phyloP scores from a whole-genome alignment of 2,113 vertebrate species.

The Ophthalmolycus amberensis region DNA sequence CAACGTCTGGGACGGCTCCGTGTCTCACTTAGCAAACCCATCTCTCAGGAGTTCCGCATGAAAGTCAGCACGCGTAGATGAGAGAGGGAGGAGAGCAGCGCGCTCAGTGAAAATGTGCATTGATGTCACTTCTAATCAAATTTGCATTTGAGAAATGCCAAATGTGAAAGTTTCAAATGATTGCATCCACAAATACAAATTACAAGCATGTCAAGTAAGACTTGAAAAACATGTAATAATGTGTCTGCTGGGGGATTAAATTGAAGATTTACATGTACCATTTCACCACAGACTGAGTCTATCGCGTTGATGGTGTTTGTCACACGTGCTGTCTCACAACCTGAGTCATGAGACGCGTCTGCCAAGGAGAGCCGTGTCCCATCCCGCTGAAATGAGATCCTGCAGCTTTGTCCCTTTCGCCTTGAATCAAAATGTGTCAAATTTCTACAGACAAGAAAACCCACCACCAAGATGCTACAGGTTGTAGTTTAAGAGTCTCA shows the following conservation, averaged over 20 bases:
- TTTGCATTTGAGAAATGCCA: neutral
- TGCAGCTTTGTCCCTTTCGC: neutral
- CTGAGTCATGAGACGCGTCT: neutral
- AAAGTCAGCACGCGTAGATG: neutral
- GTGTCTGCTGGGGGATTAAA: conserved; percentile 27
- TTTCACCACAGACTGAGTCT: neutral
- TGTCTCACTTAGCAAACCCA: neutral
- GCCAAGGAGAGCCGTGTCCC: conserved; percentile 5
- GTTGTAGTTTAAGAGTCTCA: neutral
- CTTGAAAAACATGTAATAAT: neutral
- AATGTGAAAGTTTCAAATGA: neutral
- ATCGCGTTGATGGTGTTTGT: conserved; percentile 20
- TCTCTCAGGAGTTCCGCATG: neutral
- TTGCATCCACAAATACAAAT: neutral
- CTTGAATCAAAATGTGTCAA: neutral
- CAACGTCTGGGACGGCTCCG: no score
- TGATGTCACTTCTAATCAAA: neutral
- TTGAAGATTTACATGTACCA: neutral
- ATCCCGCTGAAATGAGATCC: neutral
- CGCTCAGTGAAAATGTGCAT: neutral
- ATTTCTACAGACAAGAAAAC: neutral
- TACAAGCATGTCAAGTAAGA: neutral
- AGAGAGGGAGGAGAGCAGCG: neutral
- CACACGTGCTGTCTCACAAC: conserved; percentile 14
- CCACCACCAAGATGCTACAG: neutral